Conservation (phyloP, 2,888 invertebrate genomes). For the Tachina lurida region DNA sequence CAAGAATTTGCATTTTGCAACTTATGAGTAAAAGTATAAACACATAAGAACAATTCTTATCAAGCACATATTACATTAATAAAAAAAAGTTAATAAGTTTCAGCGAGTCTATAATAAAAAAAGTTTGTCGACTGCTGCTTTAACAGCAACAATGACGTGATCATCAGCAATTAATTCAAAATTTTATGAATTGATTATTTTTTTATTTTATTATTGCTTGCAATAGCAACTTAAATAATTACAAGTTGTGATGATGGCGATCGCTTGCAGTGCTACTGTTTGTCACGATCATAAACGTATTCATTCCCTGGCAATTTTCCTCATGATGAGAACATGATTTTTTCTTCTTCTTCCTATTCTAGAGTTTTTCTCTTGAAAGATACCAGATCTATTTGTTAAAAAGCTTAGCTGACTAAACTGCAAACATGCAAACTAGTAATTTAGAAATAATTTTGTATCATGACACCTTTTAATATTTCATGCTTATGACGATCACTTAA, state of each 20-base stretch:
- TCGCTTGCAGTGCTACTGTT: slow-evolving; percentile 56
- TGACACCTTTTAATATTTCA: slow-evolving; percentile 58
- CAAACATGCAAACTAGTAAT: slow-evolving; percentile 65
- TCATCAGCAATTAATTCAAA: slow-evolving; percentile 67
- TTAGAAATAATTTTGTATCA: slow-evolving; percentile 55
- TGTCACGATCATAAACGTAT: slow-evolving; percentile 55
- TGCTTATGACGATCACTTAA: slow-evolving; percentile 35
- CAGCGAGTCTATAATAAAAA: background rate
- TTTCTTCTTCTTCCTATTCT: background rate
- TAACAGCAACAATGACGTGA: slow-evolving; percentile 58
- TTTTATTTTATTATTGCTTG: background rate
- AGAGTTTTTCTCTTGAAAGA: slow-evolving; percentile 31
- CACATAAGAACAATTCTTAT: no score
- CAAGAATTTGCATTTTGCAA: no score
- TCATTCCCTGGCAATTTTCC: slow-evolving; percentile 5
- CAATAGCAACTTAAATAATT: slow-evolving; percentile 31
- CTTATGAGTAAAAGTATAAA: no score
- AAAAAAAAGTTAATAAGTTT: background rate
- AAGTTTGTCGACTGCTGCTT: background rate
- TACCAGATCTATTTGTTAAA: slow-evolving; percentile 20
- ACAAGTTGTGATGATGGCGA: slow-evolving; percentile 43
- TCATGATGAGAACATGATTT: slow-evolving; percentile 42
- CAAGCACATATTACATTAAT: background rate
- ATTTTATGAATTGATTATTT: slow-evolving; percentile 29
- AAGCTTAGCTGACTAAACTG: slow-evolving; percentile 20